phyloP scores from a whole-genome alignment of 1,140 invertebrate species.

The Holcopasites calliopsidis region DNA sequence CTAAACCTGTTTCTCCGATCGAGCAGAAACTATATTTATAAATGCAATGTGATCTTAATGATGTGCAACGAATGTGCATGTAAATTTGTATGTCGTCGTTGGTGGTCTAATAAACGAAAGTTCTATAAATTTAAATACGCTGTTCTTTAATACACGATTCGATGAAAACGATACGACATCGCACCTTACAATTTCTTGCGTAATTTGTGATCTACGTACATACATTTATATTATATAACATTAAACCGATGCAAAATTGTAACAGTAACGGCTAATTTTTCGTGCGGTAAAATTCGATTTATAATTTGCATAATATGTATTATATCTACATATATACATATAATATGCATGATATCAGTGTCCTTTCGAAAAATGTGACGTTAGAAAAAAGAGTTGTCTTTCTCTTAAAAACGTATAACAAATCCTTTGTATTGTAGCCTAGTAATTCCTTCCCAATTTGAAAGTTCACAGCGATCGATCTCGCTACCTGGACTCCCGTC shows the following conservation, averaged over 20 bases:
- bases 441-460: constrained; percentile 89
- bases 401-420: constrained; percentile 88
- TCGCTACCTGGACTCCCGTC: constrained; percentile 91
- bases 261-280: too few relatives aligned
- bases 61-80: background rate
- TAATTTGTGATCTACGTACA: background rate
- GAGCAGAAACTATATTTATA: constrained; percentile 20
- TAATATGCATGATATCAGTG: too few relatives aligned
- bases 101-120: background rate
- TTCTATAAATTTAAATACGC: background rate
- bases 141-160: too few relatives aligned
- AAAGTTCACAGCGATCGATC: constrained; percentile 90
- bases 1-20: constrained; percentile 1
- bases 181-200: background rate
- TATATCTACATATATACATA: too few relatives aligned
- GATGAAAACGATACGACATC: too few relatives aligned
- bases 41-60: background rate
- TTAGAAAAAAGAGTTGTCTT: background rate
- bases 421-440: constrained; percentile 89
- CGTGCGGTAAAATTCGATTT: too few relatives aligned
- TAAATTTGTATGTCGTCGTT: background rate
- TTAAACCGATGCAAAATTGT: background rate
- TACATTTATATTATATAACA: background rate
- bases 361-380: too few relatives aligned
- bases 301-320: too few relatives aligned